Conservation (phyloP, 2,797 vertebrate genomes). For the Delichon dasypus region DNA sequence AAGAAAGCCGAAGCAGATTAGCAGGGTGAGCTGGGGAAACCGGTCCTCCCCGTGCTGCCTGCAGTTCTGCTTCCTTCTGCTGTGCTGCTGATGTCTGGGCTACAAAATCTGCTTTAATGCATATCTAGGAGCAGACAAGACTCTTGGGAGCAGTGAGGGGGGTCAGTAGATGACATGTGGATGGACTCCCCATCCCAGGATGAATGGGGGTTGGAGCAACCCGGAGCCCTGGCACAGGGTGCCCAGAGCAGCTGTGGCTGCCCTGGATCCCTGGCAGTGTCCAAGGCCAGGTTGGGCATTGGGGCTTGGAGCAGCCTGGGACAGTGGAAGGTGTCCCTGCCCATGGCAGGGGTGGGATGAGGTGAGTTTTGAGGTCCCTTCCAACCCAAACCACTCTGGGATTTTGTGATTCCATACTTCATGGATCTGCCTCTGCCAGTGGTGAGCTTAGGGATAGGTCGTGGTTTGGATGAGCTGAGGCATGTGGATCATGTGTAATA, state of each 20-base stretch:
- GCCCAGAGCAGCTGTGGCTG: not conserved
- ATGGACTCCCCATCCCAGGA: not conserved
- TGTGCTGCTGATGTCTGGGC: not conserved
- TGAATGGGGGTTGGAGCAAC: not conserved
- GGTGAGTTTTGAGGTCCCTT: not conserved
- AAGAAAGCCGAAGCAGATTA: constrained; percentile 43
- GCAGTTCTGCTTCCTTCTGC: not conserved
- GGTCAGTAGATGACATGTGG: not conserved
- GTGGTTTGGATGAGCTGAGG: not conserved
- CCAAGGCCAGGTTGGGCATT: not conserved
- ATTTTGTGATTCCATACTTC: not conserved
- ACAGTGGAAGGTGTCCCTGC: not conserved
- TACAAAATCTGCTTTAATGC: not conserved
- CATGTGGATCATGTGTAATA: rapidly evolving
- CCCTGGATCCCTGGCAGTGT: not conserved
- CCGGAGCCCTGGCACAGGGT: not conserved
- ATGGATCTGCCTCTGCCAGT: rapidly evolving
- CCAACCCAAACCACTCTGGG: not conserved
- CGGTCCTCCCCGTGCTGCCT: not conserved
- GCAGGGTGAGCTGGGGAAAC: not conserved
- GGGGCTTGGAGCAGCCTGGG: not conserved
- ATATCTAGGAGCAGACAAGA: not conserved
- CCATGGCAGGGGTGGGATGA: not conserved
- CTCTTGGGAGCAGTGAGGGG: not conserved
- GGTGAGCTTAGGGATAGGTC: not conserved